A percentile compares a stretch with the other conserved stretches of the same genome.
These are phyloP conservation scores for Hemicentrotus pulcherrimus DNA, from an alignment of 35 echinoderm and acorn worm species.

Conservation along the genomic window DNA sequence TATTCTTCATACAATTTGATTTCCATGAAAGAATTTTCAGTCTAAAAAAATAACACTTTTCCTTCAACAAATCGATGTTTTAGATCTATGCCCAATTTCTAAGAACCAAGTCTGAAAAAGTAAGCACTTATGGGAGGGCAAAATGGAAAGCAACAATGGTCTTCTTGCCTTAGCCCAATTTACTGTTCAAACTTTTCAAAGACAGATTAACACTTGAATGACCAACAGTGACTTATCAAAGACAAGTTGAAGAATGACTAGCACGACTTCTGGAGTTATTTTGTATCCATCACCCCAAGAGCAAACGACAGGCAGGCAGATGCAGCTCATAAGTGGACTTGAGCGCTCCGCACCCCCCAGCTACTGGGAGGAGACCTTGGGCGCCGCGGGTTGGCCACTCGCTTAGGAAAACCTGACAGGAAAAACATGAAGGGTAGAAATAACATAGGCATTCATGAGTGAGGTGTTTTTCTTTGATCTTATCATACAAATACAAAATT, in stretches of 20 bases:
- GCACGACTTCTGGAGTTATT: too few species aligned
- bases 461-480: too few species aligned
- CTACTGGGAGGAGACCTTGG: background rate
- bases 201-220: background rate
- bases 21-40: too few species aligned
- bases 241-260: background rate
- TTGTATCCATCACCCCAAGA: background rate
- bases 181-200: background rate
- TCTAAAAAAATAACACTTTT: too few species aligned
- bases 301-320: background rate
- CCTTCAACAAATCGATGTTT: too few species aligned
- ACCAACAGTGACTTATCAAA: background rate
- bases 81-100: too few species aligned
- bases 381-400: background rate
- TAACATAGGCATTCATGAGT: background rate
- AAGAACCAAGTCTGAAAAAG: too few species aligned
- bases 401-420: background rate
- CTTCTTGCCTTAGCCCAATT: too few species aligned
- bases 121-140: too few species aligned
- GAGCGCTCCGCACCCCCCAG: background rate
- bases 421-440: background rate
- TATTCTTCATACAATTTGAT: too few species aligned
- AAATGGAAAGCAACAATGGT: too few species aligned
- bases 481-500: too few species aligned
- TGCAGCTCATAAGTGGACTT: background rate